Evolutionary conservation across 2,797 vertebrate species (phyloP), one percentile per base, ranked within the genome.

Genomic region (Acipenser transmontanus): DNA sequence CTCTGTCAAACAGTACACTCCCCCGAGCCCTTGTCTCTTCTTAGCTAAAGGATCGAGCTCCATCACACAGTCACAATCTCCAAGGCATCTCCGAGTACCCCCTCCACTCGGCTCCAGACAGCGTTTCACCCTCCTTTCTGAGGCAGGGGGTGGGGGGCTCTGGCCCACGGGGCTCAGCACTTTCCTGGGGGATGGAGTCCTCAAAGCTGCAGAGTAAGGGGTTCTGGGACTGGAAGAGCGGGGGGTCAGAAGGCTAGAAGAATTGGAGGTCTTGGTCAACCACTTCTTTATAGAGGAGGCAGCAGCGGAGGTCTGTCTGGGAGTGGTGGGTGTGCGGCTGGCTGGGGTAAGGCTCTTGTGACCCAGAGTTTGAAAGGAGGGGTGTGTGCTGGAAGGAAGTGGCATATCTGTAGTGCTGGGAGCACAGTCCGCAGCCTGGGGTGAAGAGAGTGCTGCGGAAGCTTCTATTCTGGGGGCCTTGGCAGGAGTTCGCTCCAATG

Each of bases 51-150:
- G 86, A 65, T 88, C 87, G 20, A 94, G 84, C 72, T 94, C 92
- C 8, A 85, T 79, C 66, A 94, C 87, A 48, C 93, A 92, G 63
- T 75, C 88, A 50, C 89, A 92, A 0, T 75, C 70, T 49, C 71
- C 83, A n/a, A 79, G 74, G 56, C 90, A 93, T 59, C 64, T 61
- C 0, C n/a, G 17, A 0, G 71, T 12, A 0, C 70, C 62, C 1
- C 79, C 70, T 48, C 79, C 84, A 61, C 84, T 84, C 0, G 93
- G 91, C 71, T 97, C 96, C 61, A 98, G 91, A 64, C 94, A 86
- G 66, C 97, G 92, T 77, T 98, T 98, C 51, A 86, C 95, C 65
- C 90, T 85, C 10, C 88, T 88, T 66, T 94, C 91, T 7, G 73
- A 72, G 7, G 82, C 67, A 66, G 72, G 11, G n/a, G 90, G 76